phyloP scores from a whole-genome alignment of 2,797 vertebrate species.

The Lutra lutra region DNA sequence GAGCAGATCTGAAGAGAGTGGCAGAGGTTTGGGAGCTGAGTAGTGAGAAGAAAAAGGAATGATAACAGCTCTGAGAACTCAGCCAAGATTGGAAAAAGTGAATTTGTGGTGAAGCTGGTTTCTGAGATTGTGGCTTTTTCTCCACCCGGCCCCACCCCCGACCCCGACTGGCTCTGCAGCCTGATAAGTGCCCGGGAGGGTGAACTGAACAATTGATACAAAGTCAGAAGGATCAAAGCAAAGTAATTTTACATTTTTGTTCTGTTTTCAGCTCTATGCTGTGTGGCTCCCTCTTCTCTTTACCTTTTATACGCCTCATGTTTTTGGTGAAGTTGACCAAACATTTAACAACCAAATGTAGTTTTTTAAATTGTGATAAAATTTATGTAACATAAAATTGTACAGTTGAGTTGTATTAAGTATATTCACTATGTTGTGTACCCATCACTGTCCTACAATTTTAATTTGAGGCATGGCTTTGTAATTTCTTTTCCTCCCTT shows the following conservation, averaged over 20 bases:
- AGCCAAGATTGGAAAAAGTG: background rate
- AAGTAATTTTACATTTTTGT: background rate
- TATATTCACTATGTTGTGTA: background rate
- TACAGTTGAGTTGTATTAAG: background rate
- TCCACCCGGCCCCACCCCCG: fast-evolving
- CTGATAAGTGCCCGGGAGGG: background rate
- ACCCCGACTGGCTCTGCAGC: background rate
- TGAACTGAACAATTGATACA: background rate
- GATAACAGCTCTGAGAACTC: background rate
- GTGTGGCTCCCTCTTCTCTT: background rate
- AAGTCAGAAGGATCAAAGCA: background rate
- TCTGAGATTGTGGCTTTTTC: background rate
- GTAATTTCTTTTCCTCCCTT: background rate
- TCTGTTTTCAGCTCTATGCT: background rate
- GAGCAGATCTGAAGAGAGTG: background rate
- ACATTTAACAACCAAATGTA: background rate
- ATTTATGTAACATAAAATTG: background rate
- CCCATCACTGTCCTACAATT: background rate
- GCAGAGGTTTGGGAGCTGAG: background rate
- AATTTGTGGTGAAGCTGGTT: background rate
- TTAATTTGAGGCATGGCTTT: conserved; percentile 25
- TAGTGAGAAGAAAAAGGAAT: background rate
- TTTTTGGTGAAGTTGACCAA: background rate
- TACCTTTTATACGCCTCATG: background rate
- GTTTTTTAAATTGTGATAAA: background rate